Base-by-base conservation (phyloP, 2,113 vertebrate species). In the Pimephales promelas region DNA sequence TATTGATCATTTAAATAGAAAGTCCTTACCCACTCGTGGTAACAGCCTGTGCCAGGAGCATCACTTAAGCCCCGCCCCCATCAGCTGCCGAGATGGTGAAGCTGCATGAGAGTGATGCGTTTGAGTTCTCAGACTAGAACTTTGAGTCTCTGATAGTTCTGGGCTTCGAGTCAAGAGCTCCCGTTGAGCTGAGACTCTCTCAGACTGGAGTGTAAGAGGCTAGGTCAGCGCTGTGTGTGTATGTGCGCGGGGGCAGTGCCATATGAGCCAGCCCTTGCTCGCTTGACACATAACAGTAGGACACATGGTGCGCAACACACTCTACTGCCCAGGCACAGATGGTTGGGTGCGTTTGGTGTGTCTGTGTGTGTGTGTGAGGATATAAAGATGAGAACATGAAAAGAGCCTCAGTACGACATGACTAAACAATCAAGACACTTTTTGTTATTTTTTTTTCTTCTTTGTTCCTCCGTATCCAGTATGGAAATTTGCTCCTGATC, bases 281-380 rank as follows among this genome's bases (percentile, higher is more conserved):
- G 71, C 43, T 85, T 85, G 79, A 82, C 84, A 85, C 79, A 45
- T 77, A 66, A 71, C 79, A 81, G 62, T 76, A 62, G 72, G 76
- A 82, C 71, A 74, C 79, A 82, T 78, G 79, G 84, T 85, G 84
- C n/a, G 79, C 75, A 85, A 85, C 84, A 85, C 75, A 81, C 79
- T 68, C 79, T 77, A n/a, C 84, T 82, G 72, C 66, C 79, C 72
- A 71, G 79, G 76, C 79, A 78, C 84, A 86, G 84, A 85, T 86
- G 80, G 74, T 36, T 71, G 71, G 40, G 36, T 78, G 73, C 62
- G 14, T 26, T 78, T 28, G 52, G 36, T 70, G 71, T 70, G 18
- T 81, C 59, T 75, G 54, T 83, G 71, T 43, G 56, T 73, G 77
- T 62, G 20, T 24, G 10, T 16, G 26, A n/a, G 45, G 52, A 56